Evolutionary conservation across 92 coral and sea anemone genomes (phyloP).

Genomic region (Phymanthus crucifer): DNA sequence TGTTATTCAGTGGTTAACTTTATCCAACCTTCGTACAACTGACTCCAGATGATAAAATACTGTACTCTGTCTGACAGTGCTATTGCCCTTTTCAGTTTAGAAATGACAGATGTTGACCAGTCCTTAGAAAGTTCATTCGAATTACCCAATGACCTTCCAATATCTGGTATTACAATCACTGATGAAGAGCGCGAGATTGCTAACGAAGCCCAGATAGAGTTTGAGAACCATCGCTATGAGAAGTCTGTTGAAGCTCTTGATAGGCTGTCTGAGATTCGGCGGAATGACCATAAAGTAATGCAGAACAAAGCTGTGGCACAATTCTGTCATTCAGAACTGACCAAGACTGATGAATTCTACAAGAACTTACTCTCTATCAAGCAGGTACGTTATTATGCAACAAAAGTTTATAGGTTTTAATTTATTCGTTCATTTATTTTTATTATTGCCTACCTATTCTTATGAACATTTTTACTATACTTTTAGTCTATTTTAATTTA

Average conservation of each 20-base stretch:
- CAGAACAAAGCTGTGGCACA: conserved; percentile 84
- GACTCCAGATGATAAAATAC: too few species aligned
- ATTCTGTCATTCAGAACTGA: conserved; percentile 67
- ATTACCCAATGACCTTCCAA: conserved; percentile 13
- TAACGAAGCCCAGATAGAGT: conserved; percentile 76
- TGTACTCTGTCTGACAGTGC: neutral
- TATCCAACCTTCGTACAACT: too few species aligned
- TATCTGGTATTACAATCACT: conserved; percentile 45
- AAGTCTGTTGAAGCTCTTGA: conserved; percentile 59
- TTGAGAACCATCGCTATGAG: conserved; percentile 74
- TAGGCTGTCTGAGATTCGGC: conserved; percentile 71
- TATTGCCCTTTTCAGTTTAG: neutral
- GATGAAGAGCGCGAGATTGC: conserved; percentile 87
- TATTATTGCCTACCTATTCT: too few species aligned
- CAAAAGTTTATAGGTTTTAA: too few species aligned
- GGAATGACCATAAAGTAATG: conserved; percentile 71
- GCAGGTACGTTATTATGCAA: conserved; percentile 37
- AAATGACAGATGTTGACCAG: conserved; percentile 10
- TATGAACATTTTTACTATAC: too few species aligned
- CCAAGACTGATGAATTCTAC: conserved; percentile 78
- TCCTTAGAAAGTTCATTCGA: conserved; percentile 11
- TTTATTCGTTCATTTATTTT: too few species aligned
- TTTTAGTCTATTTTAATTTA: too few species aligned
- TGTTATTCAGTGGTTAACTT: too few species aligned
- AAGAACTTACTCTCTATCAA: conserved; percentile 58